Conservation (phyloP, 2,797 vertebrate genomes). For the Loris lydekkerianus region DNA sequence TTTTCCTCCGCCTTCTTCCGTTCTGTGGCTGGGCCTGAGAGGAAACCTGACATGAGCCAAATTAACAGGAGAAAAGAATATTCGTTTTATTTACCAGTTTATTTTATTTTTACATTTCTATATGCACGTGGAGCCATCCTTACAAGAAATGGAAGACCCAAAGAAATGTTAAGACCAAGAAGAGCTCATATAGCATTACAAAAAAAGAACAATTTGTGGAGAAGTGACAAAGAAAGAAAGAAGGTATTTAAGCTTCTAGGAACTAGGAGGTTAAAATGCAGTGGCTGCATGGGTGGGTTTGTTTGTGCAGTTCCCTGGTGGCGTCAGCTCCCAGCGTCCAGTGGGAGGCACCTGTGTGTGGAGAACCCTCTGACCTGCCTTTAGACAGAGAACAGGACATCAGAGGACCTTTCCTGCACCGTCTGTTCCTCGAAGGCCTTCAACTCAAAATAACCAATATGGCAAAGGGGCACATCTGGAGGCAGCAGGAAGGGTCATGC, state of each 20-base stretch:
- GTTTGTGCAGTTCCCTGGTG: no score
- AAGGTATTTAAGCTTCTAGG: neutral
- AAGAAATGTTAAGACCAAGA: neutral
- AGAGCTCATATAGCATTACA: neutral
- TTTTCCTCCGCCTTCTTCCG: neutral
- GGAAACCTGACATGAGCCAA: neutral
- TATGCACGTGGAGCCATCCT: neutral
- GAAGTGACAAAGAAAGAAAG: no score
- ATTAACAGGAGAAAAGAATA: neutral
- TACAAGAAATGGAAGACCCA: neutral
- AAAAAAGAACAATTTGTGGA: neutral
- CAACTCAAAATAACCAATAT: neutral
- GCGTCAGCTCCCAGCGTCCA: rapidly evolving
- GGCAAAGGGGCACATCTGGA: rapidly evolving
- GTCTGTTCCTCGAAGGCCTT: neutral
- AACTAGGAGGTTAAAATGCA: neutral
- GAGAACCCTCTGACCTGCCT: neutral
- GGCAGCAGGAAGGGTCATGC: neutral
- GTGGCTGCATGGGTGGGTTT: rapidly evolving
- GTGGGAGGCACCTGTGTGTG: neutral
- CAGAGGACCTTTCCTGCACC: no score
- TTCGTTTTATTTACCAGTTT: no score
- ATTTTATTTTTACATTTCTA: neutral
- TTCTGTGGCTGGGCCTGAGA: neutral
- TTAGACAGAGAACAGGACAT: neutral